These are phyloP conservation scores for Myopa testacea DNA, from an alignment of 2,888 invertebrate genomes.

Conservation along the genomic window DNA sequence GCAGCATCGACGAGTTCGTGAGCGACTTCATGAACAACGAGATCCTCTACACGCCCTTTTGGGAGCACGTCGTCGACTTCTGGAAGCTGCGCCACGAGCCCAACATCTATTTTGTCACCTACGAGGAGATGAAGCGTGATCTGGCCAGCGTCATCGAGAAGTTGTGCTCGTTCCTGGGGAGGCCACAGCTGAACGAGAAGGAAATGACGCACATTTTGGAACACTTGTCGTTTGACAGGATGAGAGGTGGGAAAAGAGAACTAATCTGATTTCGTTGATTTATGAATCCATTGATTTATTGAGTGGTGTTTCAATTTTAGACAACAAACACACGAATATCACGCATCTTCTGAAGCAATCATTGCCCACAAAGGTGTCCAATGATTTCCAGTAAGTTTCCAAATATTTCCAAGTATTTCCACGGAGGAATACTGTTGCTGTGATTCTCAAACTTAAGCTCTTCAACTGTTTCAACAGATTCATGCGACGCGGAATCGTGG, in stretches of 20 bases:
- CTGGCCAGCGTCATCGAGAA: constrained; percentile 42
- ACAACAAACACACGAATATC: no score
- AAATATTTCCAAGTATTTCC: background rate
- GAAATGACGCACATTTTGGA: constrained; percentile 31
- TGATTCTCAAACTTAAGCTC: background rate
- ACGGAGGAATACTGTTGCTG: background rate
- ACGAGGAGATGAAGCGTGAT: constrained; percentile 52
- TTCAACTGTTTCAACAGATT: constrained; percentile 42
- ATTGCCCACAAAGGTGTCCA: constrained; percentile 18
- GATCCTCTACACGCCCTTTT: constrained; percentile 45
- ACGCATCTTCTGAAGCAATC: constrained; percentile 27
- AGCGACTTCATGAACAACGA: constrained; percentile 44
- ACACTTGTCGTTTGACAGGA: constrained; percentile 43
- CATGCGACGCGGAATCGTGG: constrained; percentile 50
- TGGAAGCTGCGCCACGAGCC: constrained; percentile 51
- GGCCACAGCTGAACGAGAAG: constrained; percentile 28
- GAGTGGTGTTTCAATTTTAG: no score
- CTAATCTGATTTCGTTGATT: constrained; percentile 27
- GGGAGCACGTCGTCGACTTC: constrained; percentile 51
- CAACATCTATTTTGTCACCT: constrained; percentile 50
- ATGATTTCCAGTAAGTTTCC: constrained; percentile 43
- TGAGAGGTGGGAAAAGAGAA: constrained; percentile 41
- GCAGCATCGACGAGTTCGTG: constrained; percentile 70
- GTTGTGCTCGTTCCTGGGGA: constrained; percentile 45
- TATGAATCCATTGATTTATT: no score